Evolutionary conservation across 92 coral and sea anemone species (phyloP), one percentile per base, ranked within the genome.

Genomic region (Hydrozoanthus gracilis): DNA sequence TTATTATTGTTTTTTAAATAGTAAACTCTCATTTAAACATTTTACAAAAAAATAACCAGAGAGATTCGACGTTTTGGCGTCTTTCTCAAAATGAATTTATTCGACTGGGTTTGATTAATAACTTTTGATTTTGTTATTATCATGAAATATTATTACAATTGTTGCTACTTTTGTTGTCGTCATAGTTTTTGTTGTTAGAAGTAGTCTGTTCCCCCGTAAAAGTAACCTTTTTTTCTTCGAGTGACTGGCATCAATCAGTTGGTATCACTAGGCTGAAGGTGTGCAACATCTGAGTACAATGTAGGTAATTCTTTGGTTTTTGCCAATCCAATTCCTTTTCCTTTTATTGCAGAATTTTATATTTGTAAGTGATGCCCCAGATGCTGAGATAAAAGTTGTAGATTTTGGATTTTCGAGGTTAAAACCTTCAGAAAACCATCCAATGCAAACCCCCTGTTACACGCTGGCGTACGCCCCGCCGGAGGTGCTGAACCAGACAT

Each of bases 381-480:
- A 93, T 49, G 95, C 99, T 4, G 98, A 93, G 66, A 76, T 97
- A 71, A 97, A 97, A 89, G 91, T 97, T 64, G 98, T 97, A 76
- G 99, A 97, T 86, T 97, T 97, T 87, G 99, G 99, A 18, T 97
- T 97, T 95, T 96, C 99, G 51, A 91, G 98, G 74, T 86, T 95
- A n/a, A 97, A 97, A 77, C 95, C 96, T 15, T 35, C 73, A 65
- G 98, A 95, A 78, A 95, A 92, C 77, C 99, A 97, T 64, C 98
- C 92, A 58, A 73, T 97, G 75, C 97, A 95, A 87, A 97, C 99
- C 0, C 99, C 99, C 4, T 97, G 99, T 82, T 97, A 93, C 83
- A 97, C 99, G 6, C 90, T 95, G 11, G 92, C 91, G 14, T 97
- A 95, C 90, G 99, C 97, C 3, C 98, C 99, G 0, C 99, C 99